Base-by-base conservation (phyloP, 2,113 vertebrate genomes). In the Dinomys branickii region DNA sequence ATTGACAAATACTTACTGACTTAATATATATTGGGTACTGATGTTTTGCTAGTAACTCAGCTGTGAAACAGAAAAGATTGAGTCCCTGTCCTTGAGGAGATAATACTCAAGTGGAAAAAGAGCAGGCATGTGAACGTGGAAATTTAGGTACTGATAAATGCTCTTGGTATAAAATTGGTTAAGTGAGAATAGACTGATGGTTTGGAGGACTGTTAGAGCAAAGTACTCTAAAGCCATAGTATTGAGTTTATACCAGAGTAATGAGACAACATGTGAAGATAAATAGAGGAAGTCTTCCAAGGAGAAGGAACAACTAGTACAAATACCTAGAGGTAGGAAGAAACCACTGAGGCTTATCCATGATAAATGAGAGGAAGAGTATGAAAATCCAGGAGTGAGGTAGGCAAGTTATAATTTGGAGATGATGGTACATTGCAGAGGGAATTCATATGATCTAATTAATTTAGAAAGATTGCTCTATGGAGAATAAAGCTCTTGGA, bases 1-100 rank as follows among this genome's bases (percentile, higher is more conserved):
- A 13, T 44, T 95, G 78, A 69, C 69, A 95, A 44, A n/a, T 94
- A 63, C n/a, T 96, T 94, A 65, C 56, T 83, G 35, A 97, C 33
- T 6, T 91, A 80, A 52, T 92, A 2, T 85, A 47, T 85, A 30
- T 44, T 71, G 22, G 11, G n/a, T 77, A 65, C 35, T 82, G 9
- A 85, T 80, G 33, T 82, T 95, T 84, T 88, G 33, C 38, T 56
- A 10, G n/a, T 88, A 35, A 67, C 73, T 80, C 24, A 33, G 1
- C 90, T 59, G 38, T 91, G 50, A 85, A 63, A 92, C 12, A 77
- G 44, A 77, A 77, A 88, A 80, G n/a, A 54, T 44, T 61, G 58
- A 84, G 50, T 67, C 56, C 28, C 7, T 95, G 35, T 24, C 35
- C 2, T 83, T 78, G 22, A 92, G n/a, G 16, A 77, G 9, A 26